Evolutionary conservation across 2,797 vertebrate species (phyloP).

Genomic region (Cossypha caffra): DNA sequence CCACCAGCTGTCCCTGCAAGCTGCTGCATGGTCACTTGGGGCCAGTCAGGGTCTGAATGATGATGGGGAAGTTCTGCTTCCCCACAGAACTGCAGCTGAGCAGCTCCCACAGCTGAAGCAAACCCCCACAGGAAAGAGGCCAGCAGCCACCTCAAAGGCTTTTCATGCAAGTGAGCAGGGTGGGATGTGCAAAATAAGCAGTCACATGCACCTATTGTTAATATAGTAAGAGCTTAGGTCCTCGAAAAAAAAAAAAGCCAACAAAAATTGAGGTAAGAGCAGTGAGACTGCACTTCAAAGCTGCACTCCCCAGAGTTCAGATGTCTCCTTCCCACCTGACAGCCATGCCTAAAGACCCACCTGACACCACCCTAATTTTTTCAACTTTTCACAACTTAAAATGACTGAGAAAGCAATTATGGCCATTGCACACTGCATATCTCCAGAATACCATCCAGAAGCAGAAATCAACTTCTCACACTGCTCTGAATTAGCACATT

Average conservation of each 20-base stretch:
- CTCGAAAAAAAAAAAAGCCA: neutral
- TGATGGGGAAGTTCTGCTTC: neutral
- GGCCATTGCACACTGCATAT: neutral
- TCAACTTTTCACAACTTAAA: neutral
- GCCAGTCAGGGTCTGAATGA: fast-evolving
- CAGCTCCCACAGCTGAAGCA: neutral
- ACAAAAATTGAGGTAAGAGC: neutral
- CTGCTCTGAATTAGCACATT: neutral
- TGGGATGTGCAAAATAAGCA: neutral
- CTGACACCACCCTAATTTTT: neutral
- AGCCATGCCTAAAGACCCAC: neutral
- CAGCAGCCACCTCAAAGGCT: neutral
- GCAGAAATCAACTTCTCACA: neutral
- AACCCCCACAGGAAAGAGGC: neutral
- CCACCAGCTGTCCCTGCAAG: neutral
- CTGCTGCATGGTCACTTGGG: neutral
- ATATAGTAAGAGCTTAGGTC: neutral
- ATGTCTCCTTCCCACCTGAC: neutral
- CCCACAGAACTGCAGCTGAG: neutral
- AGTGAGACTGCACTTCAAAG: neutral
- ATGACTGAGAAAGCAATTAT: neutral
- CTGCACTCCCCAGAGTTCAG: neutral
- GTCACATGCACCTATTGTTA: neutral
- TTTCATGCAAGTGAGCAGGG: neutral
- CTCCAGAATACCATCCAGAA: neutral